phyloP scores from a whole-genome alignment of 2,888 invertebrate species.

The Apodemia hepburni region DNA sequence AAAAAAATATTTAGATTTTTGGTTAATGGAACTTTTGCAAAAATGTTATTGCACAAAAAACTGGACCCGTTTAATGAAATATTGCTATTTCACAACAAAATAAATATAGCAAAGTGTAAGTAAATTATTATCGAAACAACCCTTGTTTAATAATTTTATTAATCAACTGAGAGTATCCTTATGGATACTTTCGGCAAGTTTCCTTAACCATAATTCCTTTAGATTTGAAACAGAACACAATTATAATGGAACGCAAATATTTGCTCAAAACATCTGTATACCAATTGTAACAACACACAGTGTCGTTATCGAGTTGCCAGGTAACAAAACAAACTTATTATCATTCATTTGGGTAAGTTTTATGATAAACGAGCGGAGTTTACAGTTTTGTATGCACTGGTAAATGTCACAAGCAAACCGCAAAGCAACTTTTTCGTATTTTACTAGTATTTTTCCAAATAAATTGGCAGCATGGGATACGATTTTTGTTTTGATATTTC shows the following conservation, averaged over 20 bases:
- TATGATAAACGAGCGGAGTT: conserved; percentile 59
- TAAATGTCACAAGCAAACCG: conserved; percentile 37
- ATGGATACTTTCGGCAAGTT: neutral
- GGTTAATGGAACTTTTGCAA: no score
- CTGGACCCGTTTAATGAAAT: no score
- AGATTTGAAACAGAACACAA: conserved; percentile 13
- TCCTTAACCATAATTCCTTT: conserved; percentile 7
- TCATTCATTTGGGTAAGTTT: conserved; percentile 59
- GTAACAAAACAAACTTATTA: conserved; percentile 53
- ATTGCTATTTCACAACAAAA: no score
- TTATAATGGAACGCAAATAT: conserved; percentile 12
- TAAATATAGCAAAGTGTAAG: neutral
- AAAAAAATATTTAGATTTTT: no score
- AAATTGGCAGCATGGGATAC: neutral
- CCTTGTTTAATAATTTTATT: conserved; percentile 8
- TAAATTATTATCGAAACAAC: neutral
- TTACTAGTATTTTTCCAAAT: neutral
- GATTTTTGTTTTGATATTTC: no score
- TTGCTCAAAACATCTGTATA: conserved; percentile 11
- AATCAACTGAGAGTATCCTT: conserved; percentile 5
- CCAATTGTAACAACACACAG: neutral
- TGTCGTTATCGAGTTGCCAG: conserved; percentile 29
- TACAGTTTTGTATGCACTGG: conserved; percentile 50
- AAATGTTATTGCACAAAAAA: no score
- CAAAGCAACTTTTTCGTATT: conserved; percentile 3